Base-by-base conservation (phyloP, 2,888 invertebrate species). In the Ecliptopera silaceata region DNA sequence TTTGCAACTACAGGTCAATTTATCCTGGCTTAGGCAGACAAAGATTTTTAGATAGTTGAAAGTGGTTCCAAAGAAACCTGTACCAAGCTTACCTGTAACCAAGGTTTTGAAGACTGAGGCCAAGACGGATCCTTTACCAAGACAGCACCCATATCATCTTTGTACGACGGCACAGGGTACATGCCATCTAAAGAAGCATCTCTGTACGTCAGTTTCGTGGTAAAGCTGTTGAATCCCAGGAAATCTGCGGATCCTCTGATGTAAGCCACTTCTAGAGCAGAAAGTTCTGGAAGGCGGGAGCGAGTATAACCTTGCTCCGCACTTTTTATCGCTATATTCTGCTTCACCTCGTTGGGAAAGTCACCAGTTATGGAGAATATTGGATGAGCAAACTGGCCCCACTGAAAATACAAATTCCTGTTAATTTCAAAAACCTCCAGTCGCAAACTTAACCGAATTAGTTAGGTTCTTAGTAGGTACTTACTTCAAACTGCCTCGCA, bases 191-290 rank as follows among this genome's bases (percentile, higher is more conserved):
- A 65, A 17, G 79, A 86, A 1, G 75, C 82, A 56, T 80, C 80
- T 62, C 78, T 74, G 55, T 86, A 84, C 0, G 87, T 85, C 61
- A 93, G 49, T 59, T 79, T 82, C 0, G 92, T 86, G 0, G 93
- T 92, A 75, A 94, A 95, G 54, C 93, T 90, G 70, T 95, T 95
- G 4, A 95, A 65, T 0, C 94, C 95, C 26, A 95, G 84, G 77
- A 94, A 95, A 74, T 95, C 95, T 0, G 93, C 89, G 3, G 94
- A 93, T 2, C 92, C 94, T 18, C 84, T 86, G 41, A 96, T 92
- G 17, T 86, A 76, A 29, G 82, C 73, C 2, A 94, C 90, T 85
- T 95, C 95, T 11, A 88, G 82, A 0, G 76, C 59, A 0, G 93
- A 88, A 22, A 94, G 91, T 56, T 75, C 78, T 0, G 94, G 93